Base-by-base conservation (phyloP, 2,113 vertebrate genomes). In the Phoenicopterus ruber region DNA sequence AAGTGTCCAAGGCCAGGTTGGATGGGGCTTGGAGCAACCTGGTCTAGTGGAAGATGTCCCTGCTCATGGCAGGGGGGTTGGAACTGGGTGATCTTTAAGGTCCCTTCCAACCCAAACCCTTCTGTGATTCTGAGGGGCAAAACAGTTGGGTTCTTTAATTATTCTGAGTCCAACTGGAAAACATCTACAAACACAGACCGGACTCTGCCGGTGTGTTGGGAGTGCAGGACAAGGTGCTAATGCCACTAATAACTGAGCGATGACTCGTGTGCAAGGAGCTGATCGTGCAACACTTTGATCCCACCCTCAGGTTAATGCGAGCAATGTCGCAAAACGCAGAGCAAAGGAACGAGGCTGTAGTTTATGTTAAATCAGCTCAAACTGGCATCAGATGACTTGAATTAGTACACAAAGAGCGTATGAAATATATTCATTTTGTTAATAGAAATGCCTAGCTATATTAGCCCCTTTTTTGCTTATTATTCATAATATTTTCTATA, bases 401-500 rank as follows among this genome's bases (percentile, higher is more conserved):
- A 98, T 98, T 98, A 98, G 97, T 88, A 96, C 93, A 93, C 96
- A 90, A 82, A 94, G 74, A 96, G 79, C 42, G 34, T 97, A 93
- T 70, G n/a, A 97, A 97, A 93, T 67, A 57, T 91, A 97, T 94
- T 96, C 92, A 96, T 98, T 98, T 98, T 92, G 84, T 96, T 98
- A 97, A 98, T 98, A 98, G 98, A 98, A 98, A 95, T 91, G 91
- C 90, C 95, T 97, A 94, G 93, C 92, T 96, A 72, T 97, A 98
- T 97, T 96, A 97, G 94, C 80, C 95, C 76, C 57, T 93, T 98
- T 85, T 70, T 97, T 97, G 94, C 94, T 98, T 98, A 98, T 98
- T 98, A 98, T 98, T 98, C 97, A 98, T 98, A 98, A 98, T 98
- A 98, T 98, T 98, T 91, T 66, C 85, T 97, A 96, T 97, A 97